Evolutionary conservation across 2,888 invertebrate species (phyloP).

Genomic region (Disparrhopalites patrizii): DNA sequence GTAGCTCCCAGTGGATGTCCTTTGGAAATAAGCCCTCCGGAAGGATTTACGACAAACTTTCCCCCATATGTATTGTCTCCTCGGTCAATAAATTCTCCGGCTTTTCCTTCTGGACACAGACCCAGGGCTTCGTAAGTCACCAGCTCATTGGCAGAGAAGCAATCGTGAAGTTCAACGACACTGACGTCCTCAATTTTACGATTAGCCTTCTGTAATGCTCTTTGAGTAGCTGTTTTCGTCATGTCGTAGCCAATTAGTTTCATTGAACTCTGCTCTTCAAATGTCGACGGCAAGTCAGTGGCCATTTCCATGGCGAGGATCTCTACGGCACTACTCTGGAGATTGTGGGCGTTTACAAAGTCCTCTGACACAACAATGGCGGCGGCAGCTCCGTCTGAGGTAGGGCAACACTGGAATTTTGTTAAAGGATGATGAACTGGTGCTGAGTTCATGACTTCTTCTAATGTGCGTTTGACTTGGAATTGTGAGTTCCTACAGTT

Average conservation of each 20-base stretch:
- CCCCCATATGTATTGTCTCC: constrained; percentile 98
- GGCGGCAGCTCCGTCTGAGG: constrained; percentile 96
- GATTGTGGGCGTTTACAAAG: constrained; percentile 76
- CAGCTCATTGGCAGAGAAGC: constrained; percentile 95
- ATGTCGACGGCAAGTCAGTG: constrained; percentile 78
- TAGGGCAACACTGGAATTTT: constrained; percentile 96
- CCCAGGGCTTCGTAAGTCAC: constrained; percentile 97
- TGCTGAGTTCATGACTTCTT: constrained; percentile 85
- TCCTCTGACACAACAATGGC: constrained; percentile 86
- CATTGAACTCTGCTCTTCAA: constrained; percentile 74
- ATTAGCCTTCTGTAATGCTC: constrained; percentile 69
- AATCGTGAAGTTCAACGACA: constrained; percentile 95
- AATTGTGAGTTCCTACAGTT: constrained; percentile 79
- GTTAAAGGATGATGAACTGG: constrained; percentile 86
- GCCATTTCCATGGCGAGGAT: constrained; percentile 96
- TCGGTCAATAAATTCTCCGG: constrained; percentile 83
- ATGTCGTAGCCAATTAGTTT: constrained; percentile 88
- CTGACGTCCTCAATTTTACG: constrained; percentile 76
- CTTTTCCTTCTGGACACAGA: constrained; percentile 82
- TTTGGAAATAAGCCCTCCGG: constrained; percentile 98
- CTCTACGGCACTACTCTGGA: constrained; percentile 86
- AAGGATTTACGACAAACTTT: constrained; percentile 95
- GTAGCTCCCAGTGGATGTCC: constrained; percentile 98
- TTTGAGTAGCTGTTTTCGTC: constrained; percentile 76
- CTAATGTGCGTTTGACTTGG: constrained; percentile 81